Percentiles rank a stretch among this genome's conserved stretches.
Conservation (phyloP, 2,113 vertebrate genomes). For the Thunnus maccoyii region DNA sequence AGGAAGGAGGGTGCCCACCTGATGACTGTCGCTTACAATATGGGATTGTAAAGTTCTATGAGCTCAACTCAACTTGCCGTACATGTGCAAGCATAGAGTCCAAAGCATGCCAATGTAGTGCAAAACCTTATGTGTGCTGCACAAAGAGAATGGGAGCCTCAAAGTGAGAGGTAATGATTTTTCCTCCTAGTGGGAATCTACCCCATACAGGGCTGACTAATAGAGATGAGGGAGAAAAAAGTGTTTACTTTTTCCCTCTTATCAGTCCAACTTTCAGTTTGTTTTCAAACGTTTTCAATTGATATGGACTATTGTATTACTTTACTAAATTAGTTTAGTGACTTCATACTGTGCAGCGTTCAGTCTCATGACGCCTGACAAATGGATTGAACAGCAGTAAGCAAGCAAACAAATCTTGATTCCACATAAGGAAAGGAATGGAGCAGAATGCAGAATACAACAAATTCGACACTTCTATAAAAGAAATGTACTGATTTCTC, state of each 20-base stretch:
- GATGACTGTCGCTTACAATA: too few relatives aligned
- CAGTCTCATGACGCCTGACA: conserved; percentile 9
- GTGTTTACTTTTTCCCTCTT: neutral
- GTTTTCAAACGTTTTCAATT: conserved; percentile 23
- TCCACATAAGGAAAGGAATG: neutral
- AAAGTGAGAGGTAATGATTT: conserved; percentile 50
- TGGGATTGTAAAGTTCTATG: too few relatives aligned
- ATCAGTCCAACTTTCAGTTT: conserved; percentile 16
- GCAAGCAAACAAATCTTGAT: conserved; percentile 4
- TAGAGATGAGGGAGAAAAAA: conserved; percentile 2
- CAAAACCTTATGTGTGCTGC: neutral
- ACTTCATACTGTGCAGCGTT: conserved; percentile 26
- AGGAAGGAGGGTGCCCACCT: too few relatives aligned
- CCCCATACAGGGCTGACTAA: conserved; percentile 38
- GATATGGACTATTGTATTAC: neutral
- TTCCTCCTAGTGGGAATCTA: conserved; percentile 12
- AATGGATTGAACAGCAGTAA: neutral
- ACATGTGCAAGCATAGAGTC: conserved; percentile 1
- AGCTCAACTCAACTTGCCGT: neutral
- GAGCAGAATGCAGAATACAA: conserved; percentile 8
- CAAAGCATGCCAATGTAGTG: neutral
- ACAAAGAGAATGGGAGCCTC: conserved; percentile 41
- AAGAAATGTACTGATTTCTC: neutral
- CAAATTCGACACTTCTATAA: neutral
- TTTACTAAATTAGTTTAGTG: conserved; percentile 21